A percentile compares a stretch with the other conserved stretches of the same genome.
These are phyloP conservation scores for Tridacna gigas DNA, from an alignment of 2,888 invertebrate genomes.

Conservation along the genomic window DNA sequence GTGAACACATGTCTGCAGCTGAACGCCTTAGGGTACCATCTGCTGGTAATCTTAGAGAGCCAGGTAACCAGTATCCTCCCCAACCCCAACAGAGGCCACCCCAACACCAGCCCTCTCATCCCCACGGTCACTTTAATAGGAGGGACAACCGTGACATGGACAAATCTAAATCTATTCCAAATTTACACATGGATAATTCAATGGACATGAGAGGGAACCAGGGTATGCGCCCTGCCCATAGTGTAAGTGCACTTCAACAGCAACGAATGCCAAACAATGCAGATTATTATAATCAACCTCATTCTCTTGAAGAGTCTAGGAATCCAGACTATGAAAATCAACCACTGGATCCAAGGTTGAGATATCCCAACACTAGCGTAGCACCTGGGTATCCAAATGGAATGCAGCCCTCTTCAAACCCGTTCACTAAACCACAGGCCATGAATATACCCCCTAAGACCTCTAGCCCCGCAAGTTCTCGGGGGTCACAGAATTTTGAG, in stretches of 20 bases:
- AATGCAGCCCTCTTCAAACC: constrained; percentile 54
- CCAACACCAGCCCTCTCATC: constrained; percentile 56
- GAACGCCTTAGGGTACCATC: constrained; percentile 65
- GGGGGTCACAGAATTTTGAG: constrained; percentile 70
- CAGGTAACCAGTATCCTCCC: constrained; percentile 17
- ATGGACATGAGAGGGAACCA: constrained; percentile 70
- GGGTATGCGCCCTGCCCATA: constrained; percentile 71
- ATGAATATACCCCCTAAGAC: constrained; percentile 25
- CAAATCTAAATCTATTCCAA: constrained; percentile 79
- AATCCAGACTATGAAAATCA: constrained; percentile 81
- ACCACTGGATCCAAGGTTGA: constrained; percentile 67
- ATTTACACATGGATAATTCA: constrained; percentile 76
- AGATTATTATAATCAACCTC: constrained; percentile 70
- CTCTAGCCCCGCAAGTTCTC: constrained; percentile 39
- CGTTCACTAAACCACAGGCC: constrained; percentile 30
- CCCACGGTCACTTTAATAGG: constrained; percentile 49
- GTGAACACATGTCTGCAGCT: constrained; percentile 63
- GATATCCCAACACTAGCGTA: constrained; percentile 41
- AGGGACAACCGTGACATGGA: constrained; percentile 67
- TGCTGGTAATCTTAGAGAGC: constrained; percentile 63
- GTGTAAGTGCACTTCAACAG: constrained; percentile 74
- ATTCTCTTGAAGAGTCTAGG: constrained; percentile 61
- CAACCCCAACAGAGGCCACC: constrained; percentile 13
- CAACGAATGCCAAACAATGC: constrained; percentile 57
- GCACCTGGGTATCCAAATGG: constrained; percentile 52